Conservation (phyloP, 2,113 vertebrate species). For the Cavia aperea region DNA sequence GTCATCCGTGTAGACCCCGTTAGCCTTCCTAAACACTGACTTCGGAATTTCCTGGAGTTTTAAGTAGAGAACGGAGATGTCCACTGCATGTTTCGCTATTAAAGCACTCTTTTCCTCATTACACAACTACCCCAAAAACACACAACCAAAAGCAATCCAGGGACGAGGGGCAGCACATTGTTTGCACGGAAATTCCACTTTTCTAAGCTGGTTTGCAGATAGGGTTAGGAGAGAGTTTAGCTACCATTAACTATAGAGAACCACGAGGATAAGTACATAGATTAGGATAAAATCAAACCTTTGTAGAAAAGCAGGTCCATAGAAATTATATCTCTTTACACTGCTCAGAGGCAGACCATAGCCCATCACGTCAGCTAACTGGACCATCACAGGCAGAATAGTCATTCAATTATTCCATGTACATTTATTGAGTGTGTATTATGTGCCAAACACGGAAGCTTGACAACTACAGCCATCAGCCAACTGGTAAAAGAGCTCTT, state of each 20-base stretch:
- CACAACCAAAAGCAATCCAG: constrained; percentile 8
- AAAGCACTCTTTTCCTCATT: not conserved
- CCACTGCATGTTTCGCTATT: constrained; percentile 3
- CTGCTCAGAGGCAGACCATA: not conserved
- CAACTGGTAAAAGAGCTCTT: not conserved
- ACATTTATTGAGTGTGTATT: not conserved
- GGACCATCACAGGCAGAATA: not conserved
- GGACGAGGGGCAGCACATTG: not conserved
- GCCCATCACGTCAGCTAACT: not conserved
- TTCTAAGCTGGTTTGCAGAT: not conserved
- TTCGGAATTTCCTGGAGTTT: not conserved
- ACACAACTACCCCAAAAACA: not conserved
- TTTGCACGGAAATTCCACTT: not conserved
- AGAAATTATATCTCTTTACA: not conserved
- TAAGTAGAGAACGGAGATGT: not conserved
- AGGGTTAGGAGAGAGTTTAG: not conserved
- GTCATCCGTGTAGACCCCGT: not conserved
- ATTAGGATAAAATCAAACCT: constrained; percentile 18
- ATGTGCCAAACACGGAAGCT: not conserved
- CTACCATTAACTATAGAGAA: not conserved
- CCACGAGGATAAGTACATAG: not conserved
- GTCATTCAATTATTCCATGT: not conserved
- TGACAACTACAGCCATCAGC: not conserved
- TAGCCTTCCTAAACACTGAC: constrained; percentile 20
- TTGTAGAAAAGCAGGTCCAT: not conserved